These are phyloP conservation scores for Brenthis daphne DNA, from an alignment of 2,888 invertebrate species.

Conservation along the genomic window DNA sequence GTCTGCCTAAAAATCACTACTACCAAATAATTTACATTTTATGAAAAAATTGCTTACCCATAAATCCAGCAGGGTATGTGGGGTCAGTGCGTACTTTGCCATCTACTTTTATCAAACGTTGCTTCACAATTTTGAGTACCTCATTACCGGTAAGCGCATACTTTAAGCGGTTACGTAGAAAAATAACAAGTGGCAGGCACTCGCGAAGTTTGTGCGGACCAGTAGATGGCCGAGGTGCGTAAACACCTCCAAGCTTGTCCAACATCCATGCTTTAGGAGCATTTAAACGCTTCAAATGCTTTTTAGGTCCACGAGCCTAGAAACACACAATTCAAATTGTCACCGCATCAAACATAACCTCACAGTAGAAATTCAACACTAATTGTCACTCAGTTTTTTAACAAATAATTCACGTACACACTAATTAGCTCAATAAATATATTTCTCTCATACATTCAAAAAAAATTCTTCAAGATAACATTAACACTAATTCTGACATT, in stretches of 20 bases:
- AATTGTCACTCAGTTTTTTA: neutral
- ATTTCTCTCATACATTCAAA: too few relatives aligned
- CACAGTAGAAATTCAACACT: neutral
- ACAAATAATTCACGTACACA: neutral
- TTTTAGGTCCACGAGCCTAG: conserved; percentile 98
- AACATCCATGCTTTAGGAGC: conserved; percentile 99
- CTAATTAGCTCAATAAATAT: too few relatives aligned
- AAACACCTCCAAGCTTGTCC: conserved; percentile 99
- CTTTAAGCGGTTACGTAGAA: conserved; percentile 98
- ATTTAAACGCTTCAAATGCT: conserved; percentile 99
- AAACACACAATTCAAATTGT: conserved; percentile 46
- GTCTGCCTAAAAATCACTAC: neutral
- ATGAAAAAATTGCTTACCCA: conserved; percentile 89
- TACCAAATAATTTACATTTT: neutral
- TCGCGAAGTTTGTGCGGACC: conserved; percentile 99
- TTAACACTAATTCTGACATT: neutral
- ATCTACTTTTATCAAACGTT: conserved; percentile 98
- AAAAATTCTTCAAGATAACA: too few relatives aligned
- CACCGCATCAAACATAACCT: conserved; percentile 8
- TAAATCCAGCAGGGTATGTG: conserved; percentile 98
- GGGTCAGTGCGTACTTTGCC: conserved; percentile 98
- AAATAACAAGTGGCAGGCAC: conserved; percentile 97
- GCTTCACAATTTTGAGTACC: conserved; percentile 98
- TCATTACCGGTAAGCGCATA: conserved; percentile 98
- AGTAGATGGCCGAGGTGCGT: conserved; percentile 97